phyloP scores from a whole-genome alignment of 2,797 vertebrate species.

The Sparidentex hasta region DNA sequence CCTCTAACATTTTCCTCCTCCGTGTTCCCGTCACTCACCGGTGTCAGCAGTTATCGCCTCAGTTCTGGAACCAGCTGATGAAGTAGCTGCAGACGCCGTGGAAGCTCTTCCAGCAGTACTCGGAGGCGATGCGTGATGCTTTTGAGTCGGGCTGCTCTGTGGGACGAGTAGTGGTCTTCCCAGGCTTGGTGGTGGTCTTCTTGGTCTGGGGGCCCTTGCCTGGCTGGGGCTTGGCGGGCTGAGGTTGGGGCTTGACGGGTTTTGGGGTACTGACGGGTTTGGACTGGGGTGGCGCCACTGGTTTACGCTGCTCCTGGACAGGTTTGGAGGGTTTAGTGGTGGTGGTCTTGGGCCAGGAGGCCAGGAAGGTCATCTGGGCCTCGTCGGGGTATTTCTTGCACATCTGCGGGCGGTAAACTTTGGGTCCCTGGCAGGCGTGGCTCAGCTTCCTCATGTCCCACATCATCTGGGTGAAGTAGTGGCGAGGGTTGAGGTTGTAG shows the following conservation, averaged over 20 bases:
- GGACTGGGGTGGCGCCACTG: conserved; percentile 67
- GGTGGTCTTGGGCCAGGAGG: conserved; percentile 80
- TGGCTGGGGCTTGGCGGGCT: conserved; percentile 66
- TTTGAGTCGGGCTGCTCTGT: conserved; percentile 70
- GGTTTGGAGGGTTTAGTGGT: conserved; percentile 68
- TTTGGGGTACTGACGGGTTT: conserved; percentile 69
- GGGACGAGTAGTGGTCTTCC: conserved; percentile 74
- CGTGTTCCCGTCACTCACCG: conserved; percentile 56
- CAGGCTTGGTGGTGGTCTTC: conserved; percentile 74
- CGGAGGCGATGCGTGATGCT: conserved; percentile 83
- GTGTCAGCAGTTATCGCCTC: conserved; percentile 40
- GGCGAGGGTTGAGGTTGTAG: conserved; percentile 88
- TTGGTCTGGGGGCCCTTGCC: conserved; percentile 65
- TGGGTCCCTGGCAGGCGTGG: conserved; percentile 86
- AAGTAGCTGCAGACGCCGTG: conserved; percentile 88
- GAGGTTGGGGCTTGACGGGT: conserved; percentile 67
- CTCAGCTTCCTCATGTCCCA: conserved; percentile 85
- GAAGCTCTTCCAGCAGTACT: conserved; percentile 91
- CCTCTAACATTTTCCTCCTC: neutral
- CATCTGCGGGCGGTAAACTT: conserved; percentile 84
- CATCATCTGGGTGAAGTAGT: conserved; percentile 90
- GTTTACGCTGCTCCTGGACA: conserved; percentile 67
- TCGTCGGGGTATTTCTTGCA: conserved; percentile 86
- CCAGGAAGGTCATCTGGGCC: conserved; percentile 85
- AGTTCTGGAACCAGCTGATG: conserved; percentile 88